Evolutionary conservation across 2,888 invertebrate species (phyloP).

Genomic region (Melinaea menophilus): DNA sequence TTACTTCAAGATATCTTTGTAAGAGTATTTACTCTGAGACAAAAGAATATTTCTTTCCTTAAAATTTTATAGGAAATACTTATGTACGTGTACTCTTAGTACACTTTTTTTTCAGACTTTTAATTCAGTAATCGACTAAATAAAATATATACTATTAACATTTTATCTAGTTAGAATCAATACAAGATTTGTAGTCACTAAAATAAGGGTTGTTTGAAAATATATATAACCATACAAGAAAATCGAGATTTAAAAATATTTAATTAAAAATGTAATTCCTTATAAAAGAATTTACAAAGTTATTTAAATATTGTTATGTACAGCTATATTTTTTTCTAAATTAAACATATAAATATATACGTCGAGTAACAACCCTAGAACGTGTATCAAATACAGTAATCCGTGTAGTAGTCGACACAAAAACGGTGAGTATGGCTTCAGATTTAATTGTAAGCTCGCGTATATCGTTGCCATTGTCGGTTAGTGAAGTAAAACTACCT

Average conservation of each 20-base stretch:
- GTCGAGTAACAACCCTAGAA: constrained; percentile 13
- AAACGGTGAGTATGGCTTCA: constrained; percentile 29
- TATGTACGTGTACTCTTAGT: no score
- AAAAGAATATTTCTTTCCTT: no score
- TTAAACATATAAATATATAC: neutral
- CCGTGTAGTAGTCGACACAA: constrained; percentile 25
- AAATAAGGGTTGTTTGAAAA: no score
- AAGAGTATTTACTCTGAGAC: no score
- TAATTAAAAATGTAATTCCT: neutral
- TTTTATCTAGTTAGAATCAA: no score
- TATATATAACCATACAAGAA: no score
- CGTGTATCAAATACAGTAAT: constrained; percentile 28
- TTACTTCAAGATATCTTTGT: neutral
- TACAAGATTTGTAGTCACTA: no score
- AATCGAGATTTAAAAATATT: no score
- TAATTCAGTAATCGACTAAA: no score
- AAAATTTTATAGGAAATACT: no score
- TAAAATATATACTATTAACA: no score
- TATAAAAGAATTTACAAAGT: neutral
- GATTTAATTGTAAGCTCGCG: constrained; percentile 31
- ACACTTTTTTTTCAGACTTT: no score
- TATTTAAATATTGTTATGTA: neutral
- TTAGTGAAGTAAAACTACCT: constrained; percentile 6
- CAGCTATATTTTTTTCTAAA: neutral
- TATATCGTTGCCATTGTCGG: constrained; percentile 22